A percentile compares a stretch with the other conserved stretches of the same genome.
Evolutionary conservation across 2,888 invertebrate genomes (phyloP).

Genomic region (Cephus sareptanus): DNA sequence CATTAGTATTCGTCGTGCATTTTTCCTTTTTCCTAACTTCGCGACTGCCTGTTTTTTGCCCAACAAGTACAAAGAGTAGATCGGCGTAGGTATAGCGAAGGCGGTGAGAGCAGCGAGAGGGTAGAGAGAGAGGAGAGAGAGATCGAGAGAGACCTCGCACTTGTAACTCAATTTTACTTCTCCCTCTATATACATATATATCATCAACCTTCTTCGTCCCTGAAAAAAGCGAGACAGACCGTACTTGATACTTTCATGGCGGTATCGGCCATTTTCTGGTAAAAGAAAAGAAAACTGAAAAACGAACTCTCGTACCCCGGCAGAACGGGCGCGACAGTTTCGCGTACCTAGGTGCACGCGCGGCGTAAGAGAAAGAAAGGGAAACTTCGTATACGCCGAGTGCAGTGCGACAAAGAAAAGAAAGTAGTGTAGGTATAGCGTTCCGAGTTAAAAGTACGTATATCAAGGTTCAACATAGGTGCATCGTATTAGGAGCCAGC

Average conservation of each 20-base stretch:
- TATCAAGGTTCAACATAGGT: too few relatives aligned
- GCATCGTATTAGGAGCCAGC: neutral
- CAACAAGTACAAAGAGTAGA: neutral
- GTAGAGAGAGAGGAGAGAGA: neutral
- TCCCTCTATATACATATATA: too few relatives aligned
- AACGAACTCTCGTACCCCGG: neutral
- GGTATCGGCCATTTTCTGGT: neutral
- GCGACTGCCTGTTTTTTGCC: neutral
- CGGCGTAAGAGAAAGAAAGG: too few relatives aligned
- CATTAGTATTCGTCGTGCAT: neutral
- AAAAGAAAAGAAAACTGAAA: neutral
- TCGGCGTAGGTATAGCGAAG: constrained; percentile 1
- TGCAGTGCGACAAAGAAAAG: too few relatives aligned
- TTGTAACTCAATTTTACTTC: too few relatives aligned
- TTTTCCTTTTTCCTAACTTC: neutral
- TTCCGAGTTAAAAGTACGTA: too few relatives aligned
- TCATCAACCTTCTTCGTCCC: too few relatives aligned
- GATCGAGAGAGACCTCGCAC: neutral
- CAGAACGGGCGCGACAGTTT: neutral
- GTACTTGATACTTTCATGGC: too few relatives aligned
- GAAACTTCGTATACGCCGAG: too few relatives aligned
- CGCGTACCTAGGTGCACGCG: too few relatives aligned
- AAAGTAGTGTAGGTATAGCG: too few relatives aligned
- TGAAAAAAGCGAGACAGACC: too few relatives aligned
- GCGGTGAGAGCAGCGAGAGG: constrained; percentile 3